Evolutionary conservation across 2,797 vertebrate species (phyloP), one percentile per base, ranked within the genome.

Genomic region (Sebastolobus altivelis): DNA sequence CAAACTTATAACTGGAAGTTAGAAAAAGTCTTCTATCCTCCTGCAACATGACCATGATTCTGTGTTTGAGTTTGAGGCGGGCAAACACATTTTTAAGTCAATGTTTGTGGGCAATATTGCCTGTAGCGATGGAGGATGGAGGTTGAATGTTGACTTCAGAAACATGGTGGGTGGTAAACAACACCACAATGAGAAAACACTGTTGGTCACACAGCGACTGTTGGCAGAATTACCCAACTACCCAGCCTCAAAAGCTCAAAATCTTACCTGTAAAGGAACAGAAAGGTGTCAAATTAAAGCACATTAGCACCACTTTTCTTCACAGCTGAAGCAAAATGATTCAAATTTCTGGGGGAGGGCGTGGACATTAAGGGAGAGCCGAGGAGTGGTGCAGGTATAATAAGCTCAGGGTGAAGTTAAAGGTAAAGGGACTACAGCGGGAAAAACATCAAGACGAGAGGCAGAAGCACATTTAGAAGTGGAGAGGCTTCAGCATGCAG

Each of bases 401-500:
- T 40, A 38, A 65, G 78, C 80, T 86, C 75, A 66, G 62, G 67
- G 72, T 56, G 18, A 74, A 38, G 71, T 49, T 61, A 52, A 75
- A 71, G 59, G 56, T 55, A 65, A 84, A 82, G 8, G 72, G 75
- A 91, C 59, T 4, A 83, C 58, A 81, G 80, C 29, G 5, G 70
- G 63, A 77, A n/a, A 56, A 80, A 84, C 77, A 71, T 43, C 70
- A 29, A 70, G 80, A 88, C 85, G 46, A 59, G 72, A 84, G 52
- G 58, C 87, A 65, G 84, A 87, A 81, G 72, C 77, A 84, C 72
- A 77, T 16, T 37, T 33, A 89, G 61, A 88, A 31, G 75, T 59
- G 49, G 63, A 72, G 22, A 75, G 59, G 63, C 77, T 75, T 82
- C 37, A 84, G 69, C 83, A 91, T 85, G 90, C 87, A 12, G 75